These are phyloP conservation scores for Anser cygnoides DNA, from an alignment of 2,113 vertebrate genomes.

Conservation along the genomic window DNA sequence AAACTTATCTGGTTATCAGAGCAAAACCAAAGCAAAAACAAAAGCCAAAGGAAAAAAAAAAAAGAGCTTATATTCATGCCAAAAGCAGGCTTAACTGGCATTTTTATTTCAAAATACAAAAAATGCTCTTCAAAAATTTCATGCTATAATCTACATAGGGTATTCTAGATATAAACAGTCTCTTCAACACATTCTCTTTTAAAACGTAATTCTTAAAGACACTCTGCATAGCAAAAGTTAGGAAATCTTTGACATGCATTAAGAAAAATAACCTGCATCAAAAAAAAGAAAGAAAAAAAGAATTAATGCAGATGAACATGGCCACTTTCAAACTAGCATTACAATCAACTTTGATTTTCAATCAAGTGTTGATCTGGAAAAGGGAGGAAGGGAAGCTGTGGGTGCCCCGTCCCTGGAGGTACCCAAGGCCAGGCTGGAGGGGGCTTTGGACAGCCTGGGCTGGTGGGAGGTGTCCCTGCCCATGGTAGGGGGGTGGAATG, in stretches of 20 bases:
- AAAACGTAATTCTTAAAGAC: neutral
- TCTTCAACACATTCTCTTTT: neutral
- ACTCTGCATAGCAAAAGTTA: slow-evolving; percentile 28
- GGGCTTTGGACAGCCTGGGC: no score
- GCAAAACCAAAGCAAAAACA: slow-evolving; percentile 8
- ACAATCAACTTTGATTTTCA: slow-evolving; percentile 62
- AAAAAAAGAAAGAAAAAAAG: neutral
- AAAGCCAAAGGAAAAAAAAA: neutral
- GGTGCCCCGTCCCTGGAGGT: no score
- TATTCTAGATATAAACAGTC: neutral
- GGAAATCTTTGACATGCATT: slow-evolving; percentile 24
- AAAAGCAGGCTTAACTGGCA: neutral
- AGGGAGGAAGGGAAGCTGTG: neutral
- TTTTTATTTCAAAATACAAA: neutral
- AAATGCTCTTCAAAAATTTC: neutral
- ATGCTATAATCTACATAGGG: neutral
- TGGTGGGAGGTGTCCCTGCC: no score
- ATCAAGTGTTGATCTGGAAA: slow-evolving; percentile 54
- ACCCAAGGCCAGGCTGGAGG: no score
- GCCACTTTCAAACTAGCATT: slow-evolving; percentile 25
- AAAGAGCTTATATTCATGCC: neutral
- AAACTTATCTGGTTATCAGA: neutral
- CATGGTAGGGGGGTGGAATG: no score
- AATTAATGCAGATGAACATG: slow-evolving; percentile 37
- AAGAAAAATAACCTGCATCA: neutral